phyloP scores from a whole-genome alignment of 2,797 vertebrate genomes.

The Sphenodon punctatus region DNA sequence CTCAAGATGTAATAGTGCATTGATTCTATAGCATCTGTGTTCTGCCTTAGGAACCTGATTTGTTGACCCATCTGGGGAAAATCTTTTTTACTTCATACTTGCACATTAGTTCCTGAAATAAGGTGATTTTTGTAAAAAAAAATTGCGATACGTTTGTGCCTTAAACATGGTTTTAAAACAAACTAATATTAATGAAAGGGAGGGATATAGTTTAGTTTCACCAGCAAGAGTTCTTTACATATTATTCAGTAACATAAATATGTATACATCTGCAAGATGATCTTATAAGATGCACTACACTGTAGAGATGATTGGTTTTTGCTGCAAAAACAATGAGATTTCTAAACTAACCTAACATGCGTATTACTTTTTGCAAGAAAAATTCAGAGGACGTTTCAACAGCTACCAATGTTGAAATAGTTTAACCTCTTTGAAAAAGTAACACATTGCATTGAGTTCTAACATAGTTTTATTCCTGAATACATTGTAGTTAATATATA shows the following conservation, averaged over 20 bases:
- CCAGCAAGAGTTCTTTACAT: not conserved
- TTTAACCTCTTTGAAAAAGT: not conserved
- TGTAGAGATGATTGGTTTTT: not conserved
- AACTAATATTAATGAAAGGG: not conserved
- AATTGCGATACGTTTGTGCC: not conserved
- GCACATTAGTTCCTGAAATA: slow-evolving; percentile 5
- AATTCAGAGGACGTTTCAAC: not conserved
- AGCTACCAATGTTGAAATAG: not conserved
- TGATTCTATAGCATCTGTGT: slow-evolving; percentile 18
- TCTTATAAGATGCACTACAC: not conserved
- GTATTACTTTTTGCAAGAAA: not conserved
- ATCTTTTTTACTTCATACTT: not conserved
- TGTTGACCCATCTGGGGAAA: slow-evolving; percentile 30
- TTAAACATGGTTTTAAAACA: not conserved
- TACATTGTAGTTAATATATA: not conserved
- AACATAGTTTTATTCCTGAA: not conserved
- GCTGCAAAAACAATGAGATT: not conserved
- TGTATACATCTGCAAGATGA: not conserved
- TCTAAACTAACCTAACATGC: not conserved
- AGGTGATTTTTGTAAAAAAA: not conserved
- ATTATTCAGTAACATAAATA: not conserved
- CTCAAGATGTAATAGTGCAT: slow-evolving; percentile 15
- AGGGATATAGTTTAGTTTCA: not conserved
- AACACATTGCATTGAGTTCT: not conserved
- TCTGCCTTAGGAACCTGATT: slow-evolving; percentile 36